These are phyloP conservation scores for Medauroidea extradentata DNA, from an alignment of 1,140 invertebrate species.

Conservation along the genomic window DNA sequence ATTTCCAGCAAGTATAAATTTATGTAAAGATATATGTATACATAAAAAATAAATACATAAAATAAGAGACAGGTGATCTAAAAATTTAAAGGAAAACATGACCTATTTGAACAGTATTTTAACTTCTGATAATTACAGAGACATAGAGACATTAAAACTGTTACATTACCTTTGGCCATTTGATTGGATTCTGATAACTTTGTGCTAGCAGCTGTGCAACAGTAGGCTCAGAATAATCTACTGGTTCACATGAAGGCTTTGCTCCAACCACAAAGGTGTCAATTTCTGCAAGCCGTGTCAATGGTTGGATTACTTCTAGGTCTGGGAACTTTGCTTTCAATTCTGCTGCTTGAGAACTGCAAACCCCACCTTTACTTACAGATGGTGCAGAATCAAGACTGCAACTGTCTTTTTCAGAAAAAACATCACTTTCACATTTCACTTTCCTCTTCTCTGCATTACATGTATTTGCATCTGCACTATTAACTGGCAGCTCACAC, in stretches of 20 bases:
- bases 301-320: slow-evolving; percentile 64
- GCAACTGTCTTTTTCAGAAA: slow-evolving; percentile 5
- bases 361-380: too few relatives aligned
- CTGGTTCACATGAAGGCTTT: slow-evolving; percentile 36
- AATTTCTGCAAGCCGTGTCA: slow-evolving; percentile 54
- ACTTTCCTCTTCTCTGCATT: slow-evolving; percentile 18
- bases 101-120: too few relatives aligned
- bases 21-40: too few relatives aligned
- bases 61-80: too few relatives aligned
- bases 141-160: too few relatives aligned
- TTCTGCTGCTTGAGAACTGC: slow-evolving; percentile 39
- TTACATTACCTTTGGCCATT: slow-evolving; percentile 53
- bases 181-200: slow-evolving; percentile 49
- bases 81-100: too few relatives aligned
- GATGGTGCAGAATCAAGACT: not conserved
- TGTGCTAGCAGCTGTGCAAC: slow-evolving; percentile 57
- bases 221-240: slow-evolving; percentile 56
- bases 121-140: too few relatives aligned
- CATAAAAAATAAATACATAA: too few relatives aligned
- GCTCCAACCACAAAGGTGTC: slow-evolving; percentile 55
- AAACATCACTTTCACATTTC: slow-evolving; percentile 5
- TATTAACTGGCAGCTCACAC: not conserved
- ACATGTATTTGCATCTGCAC: not conserved
- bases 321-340: slow-evolving; percentile 69
- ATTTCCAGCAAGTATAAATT: too few relatives aligned